Conservation (phyloP, 2,888 invertebrate genomes). For the Eulithis testata region DNA sequence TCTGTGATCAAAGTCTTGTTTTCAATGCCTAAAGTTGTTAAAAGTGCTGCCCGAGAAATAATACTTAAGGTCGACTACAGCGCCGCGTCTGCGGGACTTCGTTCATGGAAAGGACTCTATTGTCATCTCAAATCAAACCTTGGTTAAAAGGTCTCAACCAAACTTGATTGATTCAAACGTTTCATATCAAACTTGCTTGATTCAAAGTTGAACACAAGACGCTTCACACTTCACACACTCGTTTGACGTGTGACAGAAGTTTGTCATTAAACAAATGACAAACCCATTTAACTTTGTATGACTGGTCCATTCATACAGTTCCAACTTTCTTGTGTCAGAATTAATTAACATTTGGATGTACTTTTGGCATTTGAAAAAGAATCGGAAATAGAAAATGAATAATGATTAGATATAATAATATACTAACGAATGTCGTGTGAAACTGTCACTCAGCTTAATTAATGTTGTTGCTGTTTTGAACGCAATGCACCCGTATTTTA, state of each 20-base stretch:
- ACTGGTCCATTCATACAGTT: constrained; percentile 55
- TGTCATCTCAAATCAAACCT: too few relatives aligned
- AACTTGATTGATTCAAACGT: too few relatives aligned
- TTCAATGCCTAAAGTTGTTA: too few relatives aligned
- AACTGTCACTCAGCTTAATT: constrained; percentile 74
- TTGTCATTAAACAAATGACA: constrained; percentile 33
- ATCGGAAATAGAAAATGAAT: constrained; percentile 80
- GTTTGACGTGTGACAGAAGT: neutral
- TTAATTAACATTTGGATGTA: constrained; percentile 71
- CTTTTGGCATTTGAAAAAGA: constrained; percentile 78
- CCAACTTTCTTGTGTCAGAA: constrained; percentile 69
- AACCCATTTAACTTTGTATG: constrained; percentile 58
- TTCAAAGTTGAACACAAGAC: too few relatives aligned
- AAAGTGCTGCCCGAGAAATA: too few relatives aligned
- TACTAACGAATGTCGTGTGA: constrained; percentile 70
- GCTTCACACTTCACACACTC: neutral
- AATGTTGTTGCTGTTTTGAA: constrained; percentile 46
- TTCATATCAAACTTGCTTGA: too few relatives aligned
- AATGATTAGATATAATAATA: constrained; percentile 57
- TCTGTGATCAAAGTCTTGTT: too few relatives aligned
- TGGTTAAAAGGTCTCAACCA: too few relatives aligned
- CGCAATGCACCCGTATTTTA: neutral
- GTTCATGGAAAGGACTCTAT: too few relatives aligned
- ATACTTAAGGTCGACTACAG: too few relatives aligned
- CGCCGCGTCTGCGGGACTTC: too few relatives aligned